A percentile compares a stretch with the other conserved stretches of the same genome.
phyloP scores from a whole-genome alignment of 2,888 invertebrate species.

The Glaucopsyche alexis region DNA sequence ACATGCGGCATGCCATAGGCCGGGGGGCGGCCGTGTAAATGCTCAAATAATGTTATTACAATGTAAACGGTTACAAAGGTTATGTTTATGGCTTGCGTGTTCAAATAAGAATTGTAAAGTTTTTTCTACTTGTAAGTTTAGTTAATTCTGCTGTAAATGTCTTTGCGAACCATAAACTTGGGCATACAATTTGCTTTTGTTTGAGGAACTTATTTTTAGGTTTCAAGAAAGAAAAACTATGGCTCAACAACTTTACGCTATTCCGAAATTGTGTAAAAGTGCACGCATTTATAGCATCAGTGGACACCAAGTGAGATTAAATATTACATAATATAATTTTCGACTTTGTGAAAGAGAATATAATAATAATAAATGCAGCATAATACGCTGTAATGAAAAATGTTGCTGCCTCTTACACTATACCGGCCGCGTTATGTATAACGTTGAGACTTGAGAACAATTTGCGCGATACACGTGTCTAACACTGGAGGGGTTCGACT shows the following conservation, averaged over 20 bases:
- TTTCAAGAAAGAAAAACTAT: not conserved
- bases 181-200: not conserved
- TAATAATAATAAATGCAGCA: too few species aligned
- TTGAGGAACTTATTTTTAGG: not conserved
- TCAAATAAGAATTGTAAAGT: not conserved
- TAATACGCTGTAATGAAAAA: not conserved
- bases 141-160: constrained; percentile 5
- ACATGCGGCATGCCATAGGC: not conserved
- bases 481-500: not conserved
- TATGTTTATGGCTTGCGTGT: constrained; percentile 11
- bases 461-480: not conserved
- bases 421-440: not conserved
- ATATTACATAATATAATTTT: too few species aligned
- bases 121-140: not conserved
- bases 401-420: not conserved
- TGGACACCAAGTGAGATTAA: too few species aligned
- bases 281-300: too few species aligned
- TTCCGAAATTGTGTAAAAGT: too few species aligned
- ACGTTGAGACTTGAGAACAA: not conserved
- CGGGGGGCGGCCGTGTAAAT: constrained; percentile 6
- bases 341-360: too few species aligned
- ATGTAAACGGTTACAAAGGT: not conserved
- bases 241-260: too few species aligned
- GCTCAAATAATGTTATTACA: constrained; percentile 22
- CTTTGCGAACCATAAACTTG: not conserved